Conservation (phyloP, 2,888 invertebrate species). For the Cinara cedri region DNA sequence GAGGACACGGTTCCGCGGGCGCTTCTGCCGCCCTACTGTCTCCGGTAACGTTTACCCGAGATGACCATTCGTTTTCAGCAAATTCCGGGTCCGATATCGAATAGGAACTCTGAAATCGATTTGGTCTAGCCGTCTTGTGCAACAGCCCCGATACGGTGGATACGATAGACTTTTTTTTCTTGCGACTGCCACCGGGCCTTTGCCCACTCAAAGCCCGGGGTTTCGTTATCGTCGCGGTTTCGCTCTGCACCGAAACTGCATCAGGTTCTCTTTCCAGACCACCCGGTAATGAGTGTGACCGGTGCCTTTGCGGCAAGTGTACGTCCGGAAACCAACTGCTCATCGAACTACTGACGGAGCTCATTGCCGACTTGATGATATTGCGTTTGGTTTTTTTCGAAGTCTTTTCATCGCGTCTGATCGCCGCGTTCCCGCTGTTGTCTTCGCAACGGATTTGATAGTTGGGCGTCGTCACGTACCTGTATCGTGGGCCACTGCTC, state of each 20-base stretch:
- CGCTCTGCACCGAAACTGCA: conserved; percentile 59
- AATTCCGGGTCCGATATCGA: conserved; percentile 74
- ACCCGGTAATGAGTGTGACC: conserved; percentile 82
- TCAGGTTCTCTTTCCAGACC: conserved; percentile 63
- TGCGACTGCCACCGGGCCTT: conserved; percentile 61
- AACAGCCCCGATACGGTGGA: conserved; percentile 84
- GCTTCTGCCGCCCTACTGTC: neutral
- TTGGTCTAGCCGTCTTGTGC: conserved; percentile 71
- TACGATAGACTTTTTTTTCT: conserved; percentile 81
- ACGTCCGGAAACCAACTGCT: conserved; percentile 82
- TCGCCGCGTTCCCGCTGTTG: neutral
- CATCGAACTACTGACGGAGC: conserved; percentile 66
- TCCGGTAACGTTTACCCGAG: neutral
- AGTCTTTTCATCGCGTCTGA: conserved; percentile 61
- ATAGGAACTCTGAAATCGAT: conserved; percentile 68
- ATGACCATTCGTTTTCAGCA: conserved; percentile 59
- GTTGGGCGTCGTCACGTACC: conserved; percentile 24
- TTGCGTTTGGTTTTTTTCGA: conserved; percentile 72
- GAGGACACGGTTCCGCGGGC: neutral
- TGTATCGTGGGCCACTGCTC: neutral
- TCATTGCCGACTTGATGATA: conserved; percentile 78
- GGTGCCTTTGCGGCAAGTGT: conserved; percentile 76
- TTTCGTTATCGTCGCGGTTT: conserved; percentile 47
- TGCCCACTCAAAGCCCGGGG: conserved; percentile 28
- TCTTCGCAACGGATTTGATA: conserved; percentile 43